Evolutionary conservation across 2,113 vertebrate genomes (phyloP).

Genomic region (Dipodomys ordii): DNA sequence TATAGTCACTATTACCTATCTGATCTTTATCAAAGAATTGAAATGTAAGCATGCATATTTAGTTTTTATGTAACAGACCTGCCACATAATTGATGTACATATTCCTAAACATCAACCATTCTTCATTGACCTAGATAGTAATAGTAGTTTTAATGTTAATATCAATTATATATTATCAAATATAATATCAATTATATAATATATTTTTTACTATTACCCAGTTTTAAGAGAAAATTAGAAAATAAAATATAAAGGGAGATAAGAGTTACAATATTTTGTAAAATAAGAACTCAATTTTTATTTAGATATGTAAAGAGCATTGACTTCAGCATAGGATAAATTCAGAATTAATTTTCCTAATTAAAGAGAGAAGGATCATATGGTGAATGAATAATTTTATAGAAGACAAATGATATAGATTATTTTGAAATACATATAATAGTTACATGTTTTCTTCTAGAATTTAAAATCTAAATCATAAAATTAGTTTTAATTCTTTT

Average conservation of each 20-base stretch:
- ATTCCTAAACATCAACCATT: not conserved
- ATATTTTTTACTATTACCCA: not conserved
- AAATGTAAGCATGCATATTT: not conserved
- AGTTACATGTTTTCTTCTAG: not conserved
- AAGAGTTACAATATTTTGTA: not conserved
- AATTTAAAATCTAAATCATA: not conserved
- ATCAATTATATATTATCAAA: not conserved
- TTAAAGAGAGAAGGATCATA: not conserved
- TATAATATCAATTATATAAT: not conserved
- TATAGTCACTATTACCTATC: not conserved
- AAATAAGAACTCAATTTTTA: not conserved
- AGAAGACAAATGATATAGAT: not conserved
- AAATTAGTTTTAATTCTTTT: not conserved
- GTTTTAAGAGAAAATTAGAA: not conserved
- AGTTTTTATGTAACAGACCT: not conserved
- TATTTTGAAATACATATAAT: constrained; percentile 31
- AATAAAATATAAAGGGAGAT: not conserved
- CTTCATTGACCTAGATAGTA: not conserved
- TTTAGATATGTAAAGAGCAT: not conserved
- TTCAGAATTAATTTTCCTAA: not conserved
- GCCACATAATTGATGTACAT: not conserved
- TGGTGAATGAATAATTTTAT: not conserved
- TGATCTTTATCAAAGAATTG: not conserved
- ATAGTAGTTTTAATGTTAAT: not conserved
- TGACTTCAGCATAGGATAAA: not conserved